Evolutionary conservation across 1,140 invertebrate genomes (phyloP), one percentile per base, ranked within the genome.

Genomic region (Pectinophora gossypiella): DNA sequence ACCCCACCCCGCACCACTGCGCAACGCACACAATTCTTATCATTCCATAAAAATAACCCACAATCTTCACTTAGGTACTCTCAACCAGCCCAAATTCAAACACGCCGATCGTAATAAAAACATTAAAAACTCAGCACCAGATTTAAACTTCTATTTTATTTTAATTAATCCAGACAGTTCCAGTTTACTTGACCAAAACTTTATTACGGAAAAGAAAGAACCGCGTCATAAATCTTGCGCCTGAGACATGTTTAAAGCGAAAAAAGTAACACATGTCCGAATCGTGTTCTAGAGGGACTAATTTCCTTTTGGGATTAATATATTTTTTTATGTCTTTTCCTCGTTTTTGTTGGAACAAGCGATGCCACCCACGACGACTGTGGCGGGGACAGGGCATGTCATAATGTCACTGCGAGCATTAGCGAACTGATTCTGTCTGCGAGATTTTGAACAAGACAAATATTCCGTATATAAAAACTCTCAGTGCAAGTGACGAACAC

Each of bases 221-320:
- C 59, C 64, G 59, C 67, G 60, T 65, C 69, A 83, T 84, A 86
- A 86, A 86, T 85, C 80, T 83, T 75, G 56, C 52, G 54, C 10
- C 51, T 59, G 68, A 69, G 73, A 72, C 69, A 62, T 76, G 63
- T 78, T 72, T 75, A 79, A 79, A 77, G 80, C 72, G 78, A 84
- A 86, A 84, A 83, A 83, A 82, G 76, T 83, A 83, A 86, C 81
- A 85, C 77, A 77, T 85, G 77, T 83, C 83, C 68, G 66, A 72
- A 57, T 59, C 63, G 66, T 82, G 80, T 86, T 83, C 78, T 84
- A 85, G 72, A 82, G 75, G 71, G 77, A 80, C 83, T 86, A 86
- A 86, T 86, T 86, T 84, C 70, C 68, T 82, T 79, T 68, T 54
- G 72, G 63, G 68, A 76, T 80, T 73, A 61, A 67, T 67, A 69